Base-by-base conservation (phyloP, 2,113 vertebrate species). In the Dolichotis patagonum region DNA sequence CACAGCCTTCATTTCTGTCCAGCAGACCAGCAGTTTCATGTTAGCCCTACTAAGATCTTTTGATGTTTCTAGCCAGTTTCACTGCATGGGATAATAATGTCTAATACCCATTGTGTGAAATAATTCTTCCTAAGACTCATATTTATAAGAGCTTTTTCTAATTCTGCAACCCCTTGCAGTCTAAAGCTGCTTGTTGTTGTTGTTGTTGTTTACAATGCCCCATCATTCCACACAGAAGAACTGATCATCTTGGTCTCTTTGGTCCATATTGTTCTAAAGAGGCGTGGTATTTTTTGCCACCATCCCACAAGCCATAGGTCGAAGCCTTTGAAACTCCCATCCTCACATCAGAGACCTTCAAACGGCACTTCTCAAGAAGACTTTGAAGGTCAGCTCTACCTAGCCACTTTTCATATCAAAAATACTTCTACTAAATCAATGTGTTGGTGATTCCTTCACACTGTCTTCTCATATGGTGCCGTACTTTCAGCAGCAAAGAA, bases 341-440 rank as follows among this genome's bases (percentile, higher is more conserved):
- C 38, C n/a, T 20, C 3, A 16, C 38, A 56, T 81, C 49, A 93
- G 71, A 96, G 91, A 91, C 80, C 80, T 77, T 60, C 30, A 82
- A 85, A 94, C n/a, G 35, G 12, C 17, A 54, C 46, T 41, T 32
- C 43, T 94, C 65, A 75, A 75, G 43, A 56, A 52, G 73, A 43
- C 91, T 91, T 58, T 63, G 20, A 73, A 75, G 80, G 22, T 85
- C 41, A 78, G 46, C 6, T 20, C 71, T 35, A 5, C 65, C 28
- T 43, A 54, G 5, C 35, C 54, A 56, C 88, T 95, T 85, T 91
- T 78, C 71, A 84, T n/a, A 80, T 17, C 85, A 88, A 88, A 85
- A 85, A 80, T 81, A 85, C 78, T 73, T 73, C 85, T 73, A 7
- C n/a, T 43, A 49, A 62, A 5, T 54, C 43, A 16, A 0, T 71